These are phyloP conservation scores for Quiscalus mexicanus DNA, from an alignment of 2,113 vertebrate species.

Conservation along the genomic window DNA sequence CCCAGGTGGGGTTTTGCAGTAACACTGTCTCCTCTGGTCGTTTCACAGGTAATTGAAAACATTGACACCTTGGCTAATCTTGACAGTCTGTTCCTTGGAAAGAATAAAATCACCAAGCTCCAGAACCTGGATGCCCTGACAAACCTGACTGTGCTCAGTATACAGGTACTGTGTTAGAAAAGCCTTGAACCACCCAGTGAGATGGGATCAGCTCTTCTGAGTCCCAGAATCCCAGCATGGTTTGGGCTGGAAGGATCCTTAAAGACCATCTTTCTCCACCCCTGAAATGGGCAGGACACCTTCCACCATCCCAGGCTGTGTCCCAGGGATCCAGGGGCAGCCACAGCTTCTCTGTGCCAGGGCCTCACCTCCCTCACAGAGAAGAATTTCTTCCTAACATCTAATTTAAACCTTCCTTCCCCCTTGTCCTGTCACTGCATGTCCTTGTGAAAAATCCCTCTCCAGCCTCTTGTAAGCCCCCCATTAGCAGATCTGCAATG, in stretches of 20 bases:
- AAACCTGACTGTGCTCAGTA: constrained; percentile 92
- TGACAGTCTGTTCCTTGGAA: constrained; percentile 95
- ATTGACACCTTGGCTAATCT: constrained; percentile 85
- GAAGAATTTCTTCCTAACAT: not conserved
- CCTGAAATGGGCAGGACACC: not conserved
- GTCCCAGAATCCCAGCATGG: not conserved
- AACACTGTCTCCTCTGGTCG: not conserved
- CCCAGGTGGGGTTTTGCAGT: not conserved
- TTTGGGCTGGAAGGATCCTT: not conserved
- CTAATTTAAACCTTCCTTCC: not conserved
- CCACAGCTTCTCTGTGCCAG: not conserved
- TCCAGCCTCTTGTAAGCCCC: not conserved
- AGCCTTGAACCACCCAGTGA: not conserved
- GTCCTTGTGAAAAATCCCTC: not conserved
- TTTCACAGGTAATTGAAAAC: constrained; percentile 89
- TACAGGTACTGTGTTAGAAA: constrained; percentile 84
- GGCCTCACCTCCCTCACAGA: not conserved
- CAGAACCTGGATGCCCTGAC: constrained; percentile 93
- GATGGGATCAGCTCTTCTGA: not conserved
- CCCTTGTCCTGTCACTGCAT: not conserved
- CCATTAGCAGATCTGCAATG: not conserved
- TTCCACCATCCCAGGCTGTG: not conserved
- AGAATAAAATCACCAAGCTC: constrained; percentile 97
- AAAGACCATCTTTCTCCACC: not conserved
- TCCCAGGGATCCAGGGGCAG: not conserved